These are phyloP conservation scores for Apodemus agrarius DNA, from an alignment of 2,797 vertebrate species.

Conservation along the genomic window DNA sequence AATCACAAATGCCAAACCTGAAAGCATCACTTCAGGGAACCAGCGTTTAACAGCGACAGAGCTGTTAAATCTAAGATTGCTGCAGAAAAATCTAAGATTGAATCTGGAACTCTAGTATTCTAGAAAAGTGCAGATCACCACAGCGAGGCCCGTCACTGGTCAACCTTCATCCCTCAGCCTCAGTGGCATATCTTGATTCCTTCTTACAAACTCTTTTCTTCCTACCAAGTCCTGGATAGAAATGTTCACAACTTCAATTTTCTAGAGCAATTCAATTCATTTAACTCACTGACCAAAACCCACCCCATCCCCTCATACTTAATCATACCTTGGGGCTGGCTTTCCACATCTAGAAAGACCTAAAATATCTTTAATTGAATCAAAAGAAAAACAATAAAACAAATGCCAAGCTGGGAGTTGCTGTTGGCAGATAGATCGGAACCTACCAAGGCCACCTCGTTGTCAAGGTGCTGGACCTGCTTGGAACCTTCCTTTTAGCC, in stretches of 20 bases:
- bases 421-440: neutral
- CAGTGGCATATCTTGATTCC: neutral
- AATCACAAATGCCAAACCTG: slow-evolving; percentile 8
- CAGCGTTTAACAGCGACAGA: neutral
- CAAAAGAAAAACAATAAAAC: neutral
- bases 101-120: slow-evolving; percentile 7
- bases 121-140: neutral
- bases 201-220: neutral
- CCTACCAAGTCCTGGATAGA: neutral
- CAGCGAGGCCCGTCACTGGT: neutral
- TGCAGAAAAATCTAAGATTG: neutral
- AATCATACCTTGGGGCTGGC: neutral
- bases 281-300: neutral
- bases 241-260: neutral
- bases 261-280: neutral
- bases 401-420: neutral
- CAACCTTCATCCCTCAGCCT: neutral
- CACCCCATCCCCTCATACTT: neutral
- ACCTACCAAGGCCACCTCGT: neutral
- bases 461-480: neutral
- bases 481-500: no score
- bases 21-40: neutral
- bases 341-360: slow-evolving; percentile 20
- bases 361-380: neutral
- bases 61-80: neutral